These are phyloP conservation scores for Meles meles DNA, from an alignment of 2,113 vertebrate genomes.

Conservation along the genomic window DNA sequence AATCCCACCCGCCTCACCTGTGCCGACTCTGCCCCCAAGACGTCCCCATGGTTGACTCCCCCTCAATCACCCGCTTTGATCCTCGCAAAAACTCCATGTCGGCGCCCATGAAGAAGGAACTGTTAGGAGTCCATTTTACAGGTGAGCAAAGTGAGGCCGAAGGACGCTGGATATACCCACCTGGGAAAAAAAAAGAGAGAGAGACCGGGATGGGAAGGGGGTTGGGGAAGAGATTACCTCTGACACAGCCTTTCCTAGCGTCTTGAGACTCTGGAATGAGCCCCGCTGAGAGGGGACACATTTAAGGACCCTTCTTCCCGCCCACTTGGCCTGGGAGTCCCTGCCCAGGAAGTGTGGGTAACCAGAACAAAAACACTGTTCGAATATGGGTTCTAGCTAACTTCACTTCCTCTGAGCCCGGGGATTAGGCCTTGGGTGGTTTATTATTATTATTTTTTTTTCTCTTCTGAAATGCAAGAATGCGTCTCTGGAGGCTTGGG, in stretches of 20 bases:
- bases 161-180: background rate
- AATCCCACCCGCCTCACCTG: accelerated
- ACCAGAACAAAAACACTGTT: conserved; percentile 41
- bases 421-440: conserved; percentile 42
- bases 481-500: conserved; percentile 14
- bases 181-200: background rate
- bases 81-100: background rate
- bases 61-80: background rate
- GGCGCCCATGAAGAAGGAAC: background rate
- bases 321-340: background rate
- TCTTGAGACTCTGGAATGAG: background rate
- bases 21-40: background rate
- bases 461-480: conserved; percentile 39
- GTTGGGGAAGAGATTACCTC: conserved; percentile 48
- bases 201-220: accelerated
- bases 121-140: accelerated
- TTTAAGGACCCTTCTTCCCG: conserved; percentile 36
- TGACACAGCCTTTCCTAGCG: background rate
- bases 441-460: conserved; percentile 25
- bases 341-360: conserved; percentile 40
- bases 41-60: accelerated
- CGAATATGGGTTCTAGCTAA: conserved; percentile 16
- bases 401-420: background rate
- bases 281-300: background rate
- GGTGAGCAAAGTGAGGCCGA: background rate